Percentiles rank a stretch among this genome's conserved stretches.
Evolutionary conservation across 2,797 vertebrate genomes (phyloP).

Genomic region (Danio jaintianensis): DNA sequence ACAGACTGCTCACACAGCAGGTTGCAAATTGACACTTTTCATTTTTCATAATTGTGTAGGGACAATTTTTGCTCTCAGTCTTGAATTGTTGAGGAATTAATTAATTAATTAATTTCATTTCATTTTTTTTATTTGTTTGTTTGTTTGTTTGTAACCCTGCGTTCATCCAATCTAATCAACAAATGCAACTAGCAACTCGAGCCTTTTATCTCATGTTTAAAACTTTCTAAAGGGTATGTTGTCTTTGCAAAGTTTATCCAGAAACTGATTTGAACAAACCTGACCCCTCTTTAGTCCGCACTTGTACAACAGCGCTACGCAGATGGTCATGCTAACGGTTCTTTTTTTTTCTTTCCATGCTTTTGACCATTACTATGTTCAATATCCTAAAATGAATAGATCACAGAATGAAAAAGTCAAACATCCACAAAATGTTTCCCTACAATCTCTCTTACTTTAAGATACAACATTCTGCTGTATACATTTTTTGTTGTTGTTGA

Average conservation of each 20-base stretch:
- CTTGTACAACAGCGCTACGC: not conserved
- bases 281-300: conserved; percentile 8
- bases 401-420: not conserved
- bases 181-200: not conserved
- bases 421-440: not conserved
- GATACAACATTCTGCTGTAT: no score
- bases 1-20: no score
- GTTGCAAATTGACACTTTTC: no score
- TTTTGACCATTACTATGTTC: not conserved
- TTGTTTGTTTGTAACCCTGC: no score
- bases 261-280: conserved; percentile 33
- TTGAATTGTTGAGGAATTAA: no score
- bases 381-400: not conserved
- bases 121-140: no score
- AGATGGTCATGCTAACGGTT: conserved; percentile 11
- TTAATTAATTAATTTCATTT: no score
- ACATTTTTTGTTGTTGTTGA: no score
- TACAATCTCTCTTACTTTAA: no score
- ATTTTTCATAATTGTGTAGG: no score
- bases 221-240: conserved; percentile 22
- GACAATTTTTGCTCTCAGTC: no score
- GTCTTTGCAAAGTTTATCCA: conserved; percentile 17
- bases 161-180: no score
- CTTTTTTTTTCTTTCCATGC: not conserved
- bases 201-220: not conserved